phyloP scores from a whole-genome alignment of 35 echinoderm and acorn worm genomes.

The Acanthaster planci region DNA sequence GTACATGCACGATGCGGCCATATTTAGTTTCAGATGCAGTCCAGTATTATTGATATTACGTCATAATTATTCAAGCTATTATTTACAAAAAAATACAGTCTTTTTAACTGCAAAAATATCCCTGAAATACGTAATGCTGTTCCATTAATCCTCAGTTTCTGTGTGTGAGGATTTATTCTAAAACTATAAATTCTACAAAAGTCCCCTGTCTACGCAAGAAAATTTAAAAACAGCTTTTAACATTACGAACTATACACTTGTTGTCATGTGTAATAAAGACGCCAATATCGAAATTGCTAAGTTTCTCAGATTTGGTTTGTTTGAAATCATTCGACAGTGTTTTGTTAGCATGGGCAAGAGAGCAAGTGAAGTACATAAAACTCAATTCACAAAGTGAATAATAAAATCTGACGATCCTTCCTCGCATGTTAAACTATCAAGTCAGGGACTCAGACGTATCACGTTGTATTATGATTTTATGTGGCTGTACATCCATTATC shows the following conservation, averaged over 20 bases:
- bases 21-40: slow-evolving; percentile 12
- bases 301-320: too few relatives aligned
- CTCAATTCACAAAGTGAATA: slow-evolving; percentile 6
- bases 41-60: slow-evolving; percentile 2
- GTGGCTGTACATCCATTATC: too few relatives aligned
- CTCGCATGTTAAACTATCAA: too few relatives aligned
- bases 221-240: not conserved
- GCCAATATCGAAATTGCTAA: too few relatives aligned
- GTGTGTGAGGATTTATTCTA: not conserved
- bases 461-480: too few relatives aligned
- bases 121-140: slow-evolving; percentile 28
- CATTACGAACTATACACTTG: too few relatives aligned
- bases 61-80: slow-evolving; percentile 23
- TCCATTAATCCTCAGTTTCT: slow-evolving; percentile 8
- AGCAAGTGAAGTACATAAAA: too few relatives aligned
- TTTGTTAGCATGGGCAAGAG: too few relatives aligned
- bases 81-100: slow-evolving; percentile 27
- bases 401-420: not conserved
- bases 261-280: too few relatives aligned
- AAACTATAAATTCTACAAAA: not conserved
- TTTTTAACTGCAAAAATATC: not conserved
- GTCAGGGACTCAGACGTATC: too few relatives aligned
- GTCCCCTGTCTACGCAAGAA: not conserved
- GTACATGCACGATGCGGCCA: slow-evolving; percentile 24
- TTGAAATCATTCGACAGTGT: too few relatives aligned